Conservation (phyloP, 2,113 vertebrate genomes). For the Herpetotheres cachinnans region DNA sequence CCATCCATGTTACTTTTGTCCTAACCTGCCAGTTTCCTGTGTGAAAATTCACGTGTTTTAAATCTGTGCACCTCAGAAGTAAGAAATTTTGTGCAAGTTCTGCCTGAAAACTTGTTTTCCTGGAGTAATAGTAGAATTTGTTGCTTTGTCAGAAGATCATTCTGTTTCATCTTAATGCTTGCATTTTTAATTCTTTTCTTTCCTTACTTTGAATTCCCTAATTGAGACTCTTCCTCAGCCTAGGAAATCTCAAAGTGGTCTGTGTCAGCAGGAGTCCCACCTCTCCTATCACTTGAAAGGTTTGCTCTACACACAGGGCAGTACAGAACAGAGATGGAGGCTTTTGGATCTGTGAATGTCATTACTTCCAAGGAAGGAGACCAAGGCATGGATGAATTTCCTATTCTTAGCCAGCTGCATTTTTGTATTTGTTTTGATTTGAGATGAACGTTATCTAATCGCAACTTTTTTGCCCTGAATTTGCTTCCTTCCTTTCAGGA, state of each 20-base stretch:
- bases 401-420: neutral
- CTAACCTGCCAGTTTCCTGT: neutral
- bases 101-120: neutral
- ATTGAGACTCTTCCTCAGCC: neutral
- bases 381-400: neutral
- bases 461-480: neutral
- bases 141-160: neutral
- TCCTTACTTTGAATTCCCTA: neutral
- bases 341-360: neutral
- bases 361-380: conserved; percentile 16
- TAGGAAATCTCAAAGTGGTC: neutral
- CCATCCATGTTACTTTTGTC: neutral
- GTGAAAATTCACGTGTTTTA: neutral
- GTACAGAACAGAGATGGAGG: neutral
- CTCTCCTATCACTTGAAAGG: neutral
- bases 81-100: neutral
- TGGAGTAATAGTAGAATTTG: neutral
- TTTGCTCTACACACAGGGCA: neutral
- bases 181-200: neutral
- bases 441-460: neutral
- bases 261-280: neutral
- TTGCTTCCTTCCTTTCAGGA: conserved; percentile 14
- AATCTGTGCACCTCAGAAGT: neutral
- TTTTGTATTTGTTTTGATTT: neutral
- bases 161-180: neutral